Percentiles rank a stretch among this genome's conserved stretches.
These are phyloP conservation scores for Heliothis subflexa DNA, from an alignment of 1,140 invertebrate genomes.

Conservation along the genomic window DNA sequence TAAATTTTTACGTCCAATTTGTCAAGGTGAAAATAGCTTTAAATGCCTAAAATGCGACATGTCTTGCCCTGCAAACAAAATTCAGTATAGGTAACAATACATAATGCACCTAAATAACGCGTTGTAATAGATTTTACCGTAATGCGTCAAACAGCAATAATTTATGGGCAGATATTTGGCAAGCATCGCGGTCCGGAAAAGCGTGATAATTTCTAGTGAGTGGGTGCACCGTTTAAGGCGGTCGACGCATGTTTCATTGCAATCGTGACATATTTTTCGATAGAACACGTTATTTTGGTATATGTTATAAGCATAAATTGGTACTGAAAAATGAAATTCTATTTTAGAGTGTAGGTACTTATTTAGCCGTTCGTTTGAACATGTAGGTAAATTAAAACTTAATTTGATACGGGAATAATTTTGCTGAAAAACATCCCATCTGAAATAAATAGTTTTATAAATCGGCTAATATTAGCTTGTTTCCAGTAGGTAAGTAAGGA, in stretches of 20 bases:
- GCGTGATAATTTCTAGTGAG: constrained; percentile 73
- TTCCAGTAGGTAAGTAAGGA: no score
- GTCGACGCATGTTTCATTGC: constrained; percentile 52
- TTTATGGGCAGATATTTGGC: constrained; percentile 79
- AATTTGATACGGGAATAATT: no score
- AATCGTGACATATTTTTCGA: constrained; percentile 45
- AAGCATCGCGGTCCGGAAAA: constrained; percentile 67
- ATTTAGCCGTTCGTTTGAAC: no score
- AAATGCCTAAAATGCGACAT: not conserved
- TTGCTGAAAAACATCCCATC: no score
- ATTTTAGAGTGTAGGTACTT: no score
- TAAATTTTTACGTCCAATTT: no score
- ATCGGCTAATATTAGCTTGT: no score
- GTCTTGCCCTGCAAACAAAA: constrained; percentile 1
- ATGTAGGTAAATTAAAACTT: no score
- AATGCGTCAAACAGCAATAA: constrained; percentile 80
- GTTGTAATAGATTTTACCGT: constrained; percentile 78
- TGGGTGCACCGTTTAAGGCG: constrained; percentile 64
- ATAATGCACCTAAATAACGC: constrained; percentile 56
- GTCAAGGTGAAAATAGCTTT: no score
- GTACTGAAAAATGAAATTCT: not conserved
- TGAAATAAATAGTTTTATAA: no score
- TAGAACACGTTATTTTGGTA: constrained; percentile 2
- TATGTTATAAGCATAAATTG: constrained; percentile 8
- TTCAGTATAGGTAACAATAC: constrained; percentile 20